Evolutionary conservation across 2,113 vertebrate genomes (phyloP).

Genomic region (Nannobrachium achirus): DNA sequence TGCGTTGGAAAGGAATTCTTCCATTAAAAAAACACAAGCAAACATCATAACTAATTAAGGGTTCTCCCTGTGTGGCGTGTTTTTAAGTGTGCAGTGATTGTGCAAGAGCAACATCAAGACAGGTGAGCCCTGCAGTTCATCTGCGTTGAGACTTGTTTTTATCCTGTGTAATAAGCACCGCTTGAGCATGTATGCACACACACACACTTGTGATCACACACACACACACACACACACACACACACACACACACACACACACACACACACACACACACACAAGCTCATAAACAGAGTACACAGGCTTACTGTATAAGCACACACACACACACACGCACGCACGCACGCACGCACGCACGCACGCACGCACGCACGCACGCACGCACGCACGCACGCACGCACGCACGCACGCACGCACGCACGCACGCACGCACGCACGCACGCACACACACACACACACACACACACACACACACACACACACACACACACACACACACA

Average conservation of each 20-base stretch:
- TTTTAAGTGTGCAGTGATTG: slow-evolving; percentile 45
- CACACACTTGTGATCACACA: background rate
- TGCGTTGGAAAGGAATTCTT: no score
- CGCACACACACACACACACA: background rate
- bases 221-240: no score
- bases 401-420: no score
- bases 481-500: slow-evolving; percentile 19
- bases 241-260: no score
- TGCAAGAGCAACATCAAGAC: slow-evolving; percentile 57
- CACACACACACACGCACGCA: no score
- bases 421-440: background rate
- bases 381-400: no score
- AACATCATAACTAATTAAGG: no score
- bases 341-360: background rate
- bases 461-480: slow-evolving; percentile 38
- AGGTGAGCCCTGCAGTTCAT: slow-evolving; percentile 59
- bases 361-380: background rate
- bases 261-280: no score
- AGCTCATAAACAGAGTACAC: no score
- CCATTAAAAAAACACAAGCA: no score
- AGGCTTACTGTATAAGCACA: no score
- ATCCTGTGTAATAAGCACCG: slow-evolving; percentile 50
- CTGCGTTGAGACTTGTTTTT: slow-evolving; percentile 65
- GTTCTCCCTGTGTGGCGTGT: slow-evolving; percentile 1
- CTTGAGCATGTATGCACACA: slow-evolving; percentile 33